phyloP scores from a whole-genome alignment of 2,113 vertebrate genomes.

The Centropus bengalensis region DNA sequence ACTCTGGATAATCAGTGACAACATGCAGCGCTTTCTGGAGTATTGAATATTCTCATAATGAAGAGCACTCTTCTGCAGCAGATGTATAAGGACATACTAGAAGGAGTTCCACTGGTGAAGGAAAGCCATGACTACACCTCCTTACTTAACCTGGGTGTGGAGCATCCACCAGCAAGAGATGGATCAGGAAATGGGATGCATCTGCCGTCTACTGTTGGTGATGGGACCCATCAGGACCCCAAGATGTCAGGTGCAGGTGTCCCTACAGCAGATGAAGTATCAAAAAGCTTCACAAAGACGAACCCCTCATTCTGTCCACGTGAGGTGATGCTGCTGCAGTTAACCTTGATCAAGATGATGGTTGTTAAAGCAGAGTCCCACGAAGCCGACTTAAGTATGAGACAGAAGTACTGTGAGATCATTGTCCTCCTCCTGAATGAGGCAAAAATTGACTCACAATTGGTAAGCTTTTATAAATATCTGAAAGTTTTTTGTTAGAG shows the following conservation, averaged over 20 bases:
- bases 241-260: background rate
- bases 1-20: background rate
- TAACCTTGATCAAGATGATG: slow-evolving; percentile 81
- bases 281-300: background rate
- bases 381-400: background rate
- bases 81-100: slow-evolving; percentile 72
- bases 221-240: background rate
- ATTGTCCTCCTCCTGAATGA: slow-evolving; percentile 74
- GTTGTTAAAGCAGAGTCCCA: slow-evolving; percentile 34
- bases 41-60: slow-evolving; percentile 36
- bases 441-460: slow-evolving; percentile 72
- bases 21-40: background rate
- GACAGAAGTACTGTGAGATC: slow-evolving; percentile 70
- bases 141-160: slow-evolving; percentile 52
- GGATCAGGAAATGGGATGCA: background rate
- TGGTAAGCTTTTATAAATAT: slow-evolving; percentile 78
- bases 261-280: background rate
- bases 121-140: slow-evolving; percentile 55
- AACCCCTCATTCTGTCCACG: background rate
- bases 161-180: background rate
- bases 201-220: background rate
- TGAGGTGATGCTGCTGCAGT: slow-evolving; percentile 76
- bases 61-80: slow-evolving; percentile 65
- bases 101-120: slow-evolving; percentile 53
- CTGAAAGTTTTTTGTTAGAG: background rate